Percentiles rank a stretch among this genome's conserved stretches.
Conservation (phyloP, 2,888 invertebrate genomes). For the Anoncus sp. region DNA sequence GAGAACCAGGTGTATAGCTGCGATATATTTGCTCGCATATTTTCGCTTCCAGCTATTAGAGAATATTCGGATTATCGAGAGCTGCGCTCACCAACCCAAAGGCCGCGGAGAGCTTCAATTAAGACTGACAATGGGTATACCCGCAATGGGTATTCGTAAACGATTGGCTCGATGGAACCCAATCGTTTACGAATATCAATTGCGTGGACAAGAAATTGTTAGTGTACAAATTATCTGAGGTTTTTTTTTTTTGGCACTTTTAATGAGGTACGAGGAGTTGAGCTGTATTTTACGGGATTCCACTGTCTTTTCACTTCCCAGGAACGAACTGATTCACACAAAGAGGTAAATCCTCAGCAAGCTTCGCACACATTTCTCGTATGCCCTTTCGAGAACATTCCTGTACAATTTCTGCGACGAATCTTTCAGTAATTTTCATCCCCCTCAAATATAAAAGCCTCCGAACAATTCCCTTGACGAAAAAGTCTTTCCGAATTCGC, state of each 20-base stretch:
- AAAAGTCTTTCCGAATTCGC: neutral
- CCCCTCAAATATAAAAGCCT: no score
- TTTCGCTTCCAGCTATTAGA: slow-evolving; percentile 20
- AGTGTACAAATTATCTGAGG: no score
- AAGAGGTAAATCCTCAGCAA: neutral
- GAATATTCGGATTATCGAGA: slow-evolving; percentile 11
- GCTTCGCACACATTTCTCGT: neutral
- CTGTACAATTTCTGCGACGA: neutral
- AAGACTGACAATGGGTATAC: neutral
- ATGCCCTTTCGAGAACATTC: neutral
- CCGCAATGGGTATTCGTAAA: neutral
- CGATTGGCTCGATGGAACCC: neutral
- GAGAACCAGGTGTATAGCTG: slow-evolving; percentile 67
- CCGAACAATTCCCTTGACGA: no score
- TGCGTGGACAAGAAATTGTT: neutral
- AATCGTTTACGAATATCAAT: neutral
- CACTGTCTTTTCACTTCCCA: neutral
- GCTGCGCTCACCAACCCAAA: neutral
- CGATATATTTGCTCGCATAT: slow-evolving; percentile 20
- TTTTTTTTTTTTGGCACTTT: no score
- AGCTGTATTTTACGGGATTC: neutral
- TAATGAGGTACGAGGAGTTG: neutral
- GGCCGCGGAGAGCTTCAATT: neutral
- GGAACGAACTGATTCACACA: slow-evolving; percentile 9
- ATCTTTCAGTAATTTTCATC: no score